Percentiles rank a stretch among this genome's conserved stretches.
These are phyloP conservation scores for Orthosia gothica DNA, from an alignment of 2,888 invertebrate species.

Conservation along the genomic window DNA sequence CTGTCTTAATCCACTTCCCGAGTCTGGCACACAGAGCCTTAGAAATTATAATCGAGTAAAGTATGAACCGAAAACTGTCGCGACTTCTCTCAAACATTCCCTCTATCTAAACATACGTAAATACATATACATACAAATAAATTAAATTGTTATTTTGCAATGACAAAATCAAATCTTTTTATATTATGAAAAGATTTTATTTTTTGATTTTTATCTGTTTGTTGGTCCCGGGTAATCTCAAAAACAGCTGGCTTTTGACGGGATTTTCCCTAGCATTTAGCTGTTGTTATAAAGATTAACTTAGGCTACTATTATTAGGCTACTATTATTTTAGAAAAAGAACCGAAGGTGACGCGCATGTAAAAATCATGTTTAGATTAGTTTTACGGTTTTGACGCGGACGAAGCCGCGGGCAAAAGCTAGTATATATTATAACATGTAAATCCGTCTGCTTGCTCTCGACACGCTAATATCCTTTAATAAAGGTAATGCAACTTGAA, in stretches of 20 bases:
- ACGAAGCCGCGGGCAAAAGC: too few species aligned
- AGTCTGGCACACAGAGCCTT: slow-evolving; percentile 30
- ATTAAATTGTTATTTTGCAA: too few species aligned
- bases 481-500: slow-evolving; percentile 76
- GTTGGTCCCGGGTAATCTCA: background rate
- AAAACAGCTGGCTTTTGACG: background rate
- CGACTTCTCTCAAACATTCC: slow-evolving; percentile 56
- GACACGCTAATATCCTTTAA: slow-evolving; percentile 75
- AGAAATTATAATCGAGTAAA: slow-evolving; percentile 59
- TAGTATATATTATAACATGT: slow-evolving; percentile 62
- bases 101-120: slow-evolving; percentile 16
- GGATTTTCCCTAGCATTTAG: background rate
- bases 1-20: slow-evolving; percentile 17
- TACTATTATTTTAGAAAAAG: too few species aligned
- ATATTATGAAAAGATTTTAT: too few species aligned
- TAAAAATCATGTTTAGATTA: too few species aligned
- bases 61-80: slow-evolving; percentile 53
- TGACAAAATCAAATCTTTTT: too few species aligned
- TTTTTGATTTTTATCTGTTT: background rate
- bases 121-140: background rate
- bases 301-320: too few species aligned
- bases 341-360: too few species aligned
- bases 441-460: slow-evolving; percentile 66
- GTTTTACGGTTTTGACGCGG: too few species aligned
- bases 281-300: too few species aligned